phyloP scores from a whole-genome alignment of 30 jellyfish, hydroid and myxozoan species.

The Nemopilema nomurai region DNA sequence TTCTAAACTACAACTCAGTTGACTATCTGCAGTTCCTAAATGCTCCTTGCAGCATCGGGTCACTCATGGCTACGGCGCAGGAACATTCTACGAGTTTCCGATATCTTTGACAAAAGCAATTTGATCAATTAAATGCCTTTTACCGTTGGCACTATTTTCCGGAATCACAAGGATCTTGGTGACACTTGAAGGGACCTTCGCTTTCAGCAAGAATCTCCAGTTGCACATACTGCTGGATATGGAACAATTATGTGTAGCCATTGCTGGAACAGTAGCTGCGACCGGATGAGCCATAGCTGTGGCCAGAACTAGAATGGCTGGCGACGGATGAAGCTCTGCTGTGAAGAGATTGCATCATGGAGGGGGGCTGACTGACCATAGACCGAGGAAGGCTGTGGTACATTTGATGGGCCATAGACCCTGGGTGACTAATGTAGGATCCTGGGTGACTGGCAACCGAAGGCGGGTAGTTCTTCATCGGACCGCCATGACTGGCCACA shows the following conservation, averaged over 20 bases:
- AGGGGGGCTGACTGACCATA: slow-evolving; percentile 61
- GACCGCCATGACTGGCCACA: slow-evolving; percentile 30
- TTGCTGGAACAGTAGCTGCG: slow-evolving; percentile 69
- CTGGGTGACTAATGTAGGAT: slow-evolving; percentile 49
- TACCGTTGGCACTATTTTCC: background rate
- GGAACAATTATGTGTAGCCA: slow-evolving; percentile 27
- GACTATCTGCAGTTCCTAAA: background rate
- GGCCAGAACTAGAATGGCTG: slow-evolving; percentile 59
- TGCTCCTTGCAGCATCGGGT: background rate
- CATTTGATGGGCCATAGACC: slow-evolving; percentile 2
- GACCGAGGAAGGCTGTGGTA: slow-evolving; percentile 66
- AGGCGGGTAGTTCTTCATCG: slow-evolving; percentile 49
- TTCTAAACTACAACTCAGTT: background rate
- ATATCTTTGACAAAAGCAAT: background rate
- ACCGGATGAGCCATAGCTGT: slow-evolving; percentile 57
- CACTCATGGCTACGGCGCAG: background rate
- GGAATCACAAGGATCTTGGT: background rate
- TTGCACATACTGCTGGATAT: background rate
- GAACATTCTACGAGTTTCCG: background rate
- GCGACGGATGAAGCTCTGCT: slow-evolving; percentile 75
- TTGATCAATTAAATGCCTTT: background rate
- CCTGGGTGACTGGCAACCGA: slow-evolving; percentile 59
- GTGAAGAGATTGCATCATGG: slow-evolving; percentile 58
- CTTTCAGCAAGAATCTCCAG: background rate
- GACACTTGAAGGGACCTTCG: background rate